Evolutionary conservation across 2,113 vertebrate species (phyloP).

Genomic region (Bagarius yarrelli): DNA sequence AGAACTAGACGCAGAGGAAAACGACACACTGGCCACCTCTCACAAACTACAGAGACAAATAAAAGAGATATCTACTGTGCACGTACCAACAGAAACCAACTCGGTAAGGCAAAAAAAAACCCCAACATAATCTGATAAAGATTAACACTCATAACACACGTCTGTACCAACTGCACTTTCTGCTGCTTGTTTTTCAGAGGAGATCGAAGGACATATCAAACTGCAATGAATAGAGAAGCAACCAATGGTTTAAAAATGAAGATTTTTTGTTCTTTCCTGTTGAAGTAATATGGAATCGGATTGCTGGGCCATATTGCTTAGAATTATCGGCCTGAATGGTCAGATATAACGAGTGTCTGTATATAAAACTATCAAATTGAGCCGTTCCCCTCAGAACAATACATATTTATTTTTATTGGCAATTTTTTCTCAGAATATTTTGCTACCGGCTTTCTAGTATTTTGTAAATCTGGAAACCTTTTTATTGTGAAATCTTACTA

Average conservation of each 20-base stretch:
- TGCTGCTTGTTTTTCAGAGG: constrained; percentile 36
- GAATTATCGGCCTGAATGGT: not conserved
- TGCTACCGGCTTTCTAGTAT: constrained; percentile 1
- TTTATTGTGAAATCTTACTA: constrained; percentile 14
- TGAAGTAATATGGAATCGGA: not conserved
- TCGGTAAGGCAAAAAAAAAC: constrained; percentile 25
- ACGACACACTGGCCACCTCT: constrained; percentile 53
- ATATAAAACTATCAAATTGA: not conserved
- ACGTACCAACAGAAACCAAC: constrained; percentile 22
- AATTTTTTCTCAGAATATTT: constrained; percentile 7
- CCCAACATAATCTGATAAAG: not conserved
- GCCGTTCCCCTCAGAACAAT: not conserved
- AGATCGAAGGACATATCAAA: constrained; percentile 34
- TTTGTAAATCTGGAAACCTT: constrained; percentile 18
- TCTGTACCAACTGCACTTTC: not conserved
- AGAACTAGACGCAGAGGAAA: constrained; percentile 60
- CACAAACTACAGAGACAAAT: constrained; percentile 71
- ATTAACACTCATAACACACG: not conserved
- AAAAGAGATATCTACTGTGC: constrained; percentile 59
- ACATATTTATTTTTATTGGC: not conserved
- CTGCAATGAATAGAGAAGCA: constrained; percentile 2
- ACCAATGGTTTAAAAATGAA: not conserved
- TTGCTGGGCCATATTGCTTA: not conserved
- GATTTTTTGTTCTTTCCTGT: not conserved
- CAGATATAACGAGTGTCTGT: not conserved